Conservation (phyloP, 35 echinoderm and acorn worm genomes). For the Diadema setosum region DNA sequence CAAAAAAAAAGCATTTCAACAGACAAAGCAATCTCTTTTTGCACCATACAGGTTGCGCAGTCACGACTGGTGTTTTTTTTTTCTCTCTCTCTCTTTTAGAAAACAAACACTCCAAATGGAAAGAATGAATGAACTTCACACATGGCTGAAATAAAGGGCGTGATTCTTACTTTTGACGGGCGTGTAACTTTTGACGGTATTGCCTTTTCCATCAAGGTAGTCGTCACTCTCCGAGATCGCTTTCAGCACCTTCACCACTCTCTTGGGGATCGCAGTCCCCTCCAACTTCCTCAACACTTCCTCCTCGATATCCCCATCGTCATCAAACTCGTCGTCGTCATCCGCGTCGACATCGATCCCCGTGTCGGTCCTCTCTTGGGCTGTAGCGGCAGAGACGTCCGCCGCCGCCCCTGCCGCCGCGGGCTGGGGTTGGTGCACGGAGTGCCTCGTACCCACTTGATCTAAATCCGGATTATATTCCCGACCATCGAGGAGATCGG, state of each 20-base stretch:
- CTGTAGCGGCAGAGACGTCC: neutral
- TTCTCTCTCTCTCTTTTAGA: too few relatives aligned
- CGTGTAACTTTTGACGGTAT: constrained; percentile 29
- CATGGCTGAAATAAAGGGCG: too few relatives aligned
- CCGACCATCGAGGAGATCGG: neutral
- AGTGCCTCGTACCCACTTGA: neutral
- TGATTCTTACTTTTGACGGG: constrained; percentile 11
- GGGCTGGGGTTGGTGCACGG: neutral
- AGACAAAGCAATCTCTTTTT: too few relatives aligned
- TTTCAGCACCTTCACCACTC: constrained; percentile 21
- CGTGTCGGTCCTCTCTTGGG: neutral
- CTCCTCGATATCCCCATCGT: neutral
- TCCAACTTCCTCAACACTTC: constrained; percentile 15
- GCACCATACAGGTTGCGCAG: too few relatives aligned
- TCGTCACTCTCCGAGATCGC: constrained; percentile 5
- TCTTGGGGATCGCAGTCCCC: constrained; percentile 1
- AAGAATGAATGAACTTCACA: too few relatives aligned
- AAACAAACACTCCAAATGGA: neutral
- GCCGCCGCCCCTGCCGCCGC: neutral
- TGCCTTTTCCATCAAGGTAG: neutral
- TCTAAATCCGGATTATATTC: neutral
- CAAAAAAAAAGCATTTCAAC: too few relatives aligned
- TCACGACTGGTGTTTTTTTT: too few relatives aligned
- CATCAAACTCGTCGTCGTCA: neutral
- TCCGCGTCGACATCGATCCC: neutral